A percentile compares a stretch with the other conserved stretches of the same genome.
These are phyloP conservation scores for Hypanus sabinus DNA, from an alignment of 2,113 vertebrate species.

Conservation along the genomic window DNA sequence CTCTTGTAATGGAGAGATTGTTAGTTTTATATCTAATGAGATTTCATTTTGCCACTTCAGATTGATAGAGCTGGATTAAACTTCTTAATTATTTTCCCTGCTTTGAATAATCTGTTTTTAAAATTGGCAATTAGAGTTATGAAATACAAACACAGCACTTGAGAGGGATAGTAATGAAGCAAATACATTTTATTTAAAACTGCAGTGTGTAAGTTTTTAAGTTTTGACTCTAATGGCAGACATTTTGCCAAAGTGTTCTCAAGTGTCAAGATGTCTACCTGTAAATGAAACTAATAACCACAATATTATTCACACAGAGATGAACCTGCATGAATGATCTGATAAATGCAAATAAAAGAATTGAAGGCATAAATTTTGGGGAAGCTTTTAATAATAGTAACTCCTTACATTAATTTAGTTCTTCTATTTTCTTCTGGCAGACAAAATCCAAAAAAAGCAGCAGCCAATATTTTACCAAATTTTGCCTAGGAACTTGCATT, in stretches of 20 bases:
- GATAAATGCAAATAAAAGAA: neutral
- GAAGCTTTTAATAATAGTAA: neutral
- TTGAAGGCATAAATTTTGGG: neutral
- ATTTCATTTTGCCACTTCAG: neutral
- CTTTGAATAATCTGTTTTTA: neutral
- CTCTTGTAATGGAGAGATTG: neutral
- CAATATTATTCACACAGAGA: neutral
- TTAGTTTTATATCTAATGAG: neutral
- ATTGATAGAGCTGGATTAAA: neutral
- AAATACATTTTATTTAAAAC: slow-evolving; percentile 2
- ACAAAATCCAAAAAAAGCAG: neutral
- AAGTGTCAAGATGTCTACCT: neutral
- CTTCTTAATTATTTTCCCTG: neutral
- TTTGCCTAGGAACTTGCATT: neutral
- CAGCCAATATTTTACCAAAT: neutral
- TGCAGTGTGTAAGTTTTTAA: neutral
- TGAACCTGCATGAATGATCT: neutral
- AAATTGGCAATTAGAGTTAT: neutral
- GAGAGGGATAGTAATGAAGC: neutral
- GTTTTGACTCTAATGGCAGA: neutral
- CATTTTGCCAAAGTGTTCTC: neutral
- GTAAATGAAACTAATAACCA: neutral
- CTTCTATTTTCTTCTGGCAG: neutral
- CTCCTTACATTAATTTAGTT: neutral
- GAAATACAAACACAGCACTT: neutral